These are phyloP conservation scores for Abrostola tripartita DNA, from an alignment of 2,888 invertebrate genomes.

Conservation along the genomic window DNA sequence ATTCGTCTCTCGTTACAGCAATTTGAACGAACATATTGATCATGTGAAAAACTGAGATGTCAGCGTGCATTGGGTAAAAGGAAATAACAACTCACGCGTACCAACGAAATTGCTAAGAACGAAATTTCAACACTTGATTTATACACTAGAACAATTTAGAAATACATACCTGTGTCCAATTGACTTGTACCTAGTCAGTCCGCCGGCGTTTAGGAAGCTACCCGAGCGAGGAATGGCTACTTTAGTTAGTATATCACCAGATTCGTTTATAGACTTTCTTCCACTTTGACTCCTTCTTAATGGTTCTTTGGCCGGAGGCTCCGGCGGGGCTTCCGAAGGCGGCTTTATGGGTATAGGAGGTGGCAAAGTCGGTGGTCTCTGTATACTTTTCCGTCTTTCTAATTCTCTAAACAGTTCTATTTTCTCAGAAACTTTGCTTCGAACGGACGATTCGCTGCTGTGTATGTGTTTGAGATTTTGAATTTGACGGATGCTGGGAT, in stretches of 20 bases:
- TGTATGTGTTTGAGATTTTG: conserved; percentile 64
- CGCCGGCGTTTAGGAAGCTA: conserved; percentile 95
- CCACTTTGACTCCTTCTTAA: conserved; percentile 83
- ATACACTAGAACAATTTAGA: conserved; percentile 60
- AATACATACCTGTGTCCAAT: conserved; percentile 89
- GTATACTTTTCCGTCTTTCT: conserved; percentile 82
- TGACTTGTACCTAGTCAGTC: conserved; percentile 92
- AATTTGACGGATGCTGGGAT: conserved; percentile 57
- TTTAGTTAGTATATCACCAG: conserved; percentile 94
- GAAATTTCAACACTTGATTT: conserved; percentile 59
- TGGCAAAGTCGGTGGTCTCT: conserved; percentile 83
- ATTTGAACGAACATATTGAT: conserved; percentile 68
- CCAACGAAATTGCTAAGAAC: conserved; percentile 62
- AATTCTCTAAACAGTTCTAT: conserved; percentile 84
- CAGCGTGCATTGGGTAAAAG: conserved; percentile 65
- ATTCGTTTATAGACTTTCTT: conserved; percentile 85
- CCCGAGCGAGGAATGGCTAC: conserved; percentile 95
- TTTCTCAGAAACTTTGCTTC: conserved; percentile 86
- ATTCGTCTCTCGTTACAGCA: conserved; percentile 70
- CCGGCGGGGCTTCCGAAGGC: conserved; percentile 65
- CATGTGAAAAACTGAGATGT: conserved; percentile 68
- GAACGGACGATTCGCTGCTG: conserved; percentile 81
- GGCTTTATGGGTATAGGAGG: conserved; percentile 84
- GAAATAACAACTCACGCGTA: conserved; percentile 69
- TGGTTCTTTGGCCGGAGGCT: conserved; percentile 76